These are phyloP conservation scores for Malachius bipustulatus DNA, from an alignment of 2,888 invertebrate genomes.

Conservation along the genomic window DNA sequence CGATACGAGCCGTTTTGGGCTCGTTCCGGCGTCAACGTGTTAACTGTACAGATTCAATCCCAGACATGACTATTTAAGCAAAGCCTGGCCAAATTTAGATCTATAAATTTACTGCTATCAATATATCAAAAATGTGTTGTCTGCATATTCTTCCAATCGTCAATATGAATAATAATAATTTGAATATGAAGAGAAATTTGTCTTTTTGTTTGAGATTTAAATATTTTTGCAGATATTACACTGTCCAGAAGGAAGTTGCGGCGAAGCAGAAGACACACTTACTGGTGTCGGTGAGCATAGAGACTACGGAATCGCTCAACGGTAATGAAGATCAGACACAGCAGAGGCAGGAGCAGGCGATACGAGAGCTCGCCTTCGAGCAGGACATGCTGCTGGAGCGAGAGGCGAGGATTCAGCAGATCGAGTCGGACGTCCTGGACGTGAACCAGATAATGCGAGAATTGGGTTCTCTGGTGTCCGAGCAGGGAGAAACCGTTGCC, in stretches of 20 bases:
- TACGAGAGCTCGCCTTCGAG: slow-evolving; percentile 60
- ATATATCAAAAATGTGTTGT: too few relatives aligned
- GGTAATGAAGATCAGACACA: slow-evolving; percentile 33
- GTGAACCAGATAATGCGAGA: slow-evolving; percentile 75
- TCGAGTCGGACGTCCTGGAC: slow-evolving; percentile 73
- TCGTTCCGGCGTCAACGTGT: too few relatives aligned
- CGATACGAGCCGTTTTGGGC: too few relatives aligned
- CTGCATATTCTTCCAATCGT: too few relatives aligned
- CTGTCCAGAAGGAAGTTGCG: slow-evolving; percentile 62
- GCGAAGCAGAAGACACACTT: slow-evolving; percentile 56
- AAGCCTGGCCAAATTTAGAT: too few relatives aligned
- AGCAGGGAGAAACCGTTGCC: slow-evolving; percentile 63
- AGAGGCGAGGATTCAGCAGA: slow-evolving; percentile 64
- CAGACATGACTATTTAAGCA: too few relatives aligned
- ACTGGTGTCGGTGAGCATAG: slow-evolving; percentile 32
- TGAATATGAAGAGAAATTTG: too few relatives aligned
- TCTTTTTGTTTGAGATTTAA: too few relatives aligned
- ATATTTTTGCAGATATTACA: slow-evolving; percentile 64
- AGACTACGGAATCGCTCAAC: slow-evolving; percentile 25
- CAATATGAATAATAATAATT: too few relatives aligned
- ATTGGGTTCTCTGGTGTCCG: slow-evolving; percentile 55
- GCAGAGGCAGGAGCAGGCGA: slow-evolving; percentile 35
- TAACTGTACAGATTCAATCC: too few relatives aligned
- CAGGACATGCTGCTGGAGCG: slow-evolving; percentile 69
- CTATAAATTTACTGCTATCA: too few relatives aligned